A percentile compares a stretch with the other conserved stretches of the same genome.
These are phyloP conservation scores for Ammospiza maritima DNA, from an alignment of 2,797 vertebrate genomes.

Conservation along the genomic window DNA sequence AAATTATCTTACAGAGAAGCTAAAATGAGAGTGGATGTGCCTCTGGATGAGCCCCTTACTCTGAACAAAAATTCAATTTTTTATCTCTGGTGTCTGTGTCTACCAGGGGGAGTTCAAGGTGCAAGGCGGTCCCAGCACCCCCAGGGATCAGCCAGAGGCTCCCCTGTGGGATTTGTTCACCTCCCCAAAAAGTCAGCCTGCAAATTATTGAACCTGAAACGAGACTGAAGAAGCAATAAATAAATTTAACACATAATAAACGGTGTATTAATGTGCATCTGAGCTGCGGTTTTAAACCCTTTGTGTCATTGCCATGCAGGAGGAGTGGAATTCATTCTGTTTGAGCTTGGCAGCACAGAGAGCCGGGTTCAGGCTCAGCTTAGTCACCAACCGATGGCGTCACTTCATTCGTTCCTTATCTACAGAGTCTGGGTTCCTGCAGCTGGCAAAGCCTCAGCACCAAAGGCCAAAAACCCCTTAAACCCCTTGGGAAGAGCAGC, in stretches of 20 bases:
- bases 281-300: rapidly evolving
- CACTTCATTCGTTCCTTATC: not conserved
- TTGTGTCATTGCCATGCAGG: rapidly evolving
- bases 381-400: rapidly evolving
- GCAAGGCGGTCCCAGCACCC: too few species aligned
- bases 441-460: not conserved
- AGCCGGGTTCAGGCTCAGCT: not conserved
- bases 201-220: rapidly evolving
- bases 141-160: not conserved
- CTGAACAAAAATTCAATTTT: not conserved
- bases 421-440: rapidly evolving
- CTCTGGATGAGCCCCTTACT: not conserved
- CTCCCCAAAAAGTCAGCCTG: not conserved
- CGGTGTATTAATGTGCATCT: rapidly evolving
- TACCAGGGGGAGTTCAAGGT: not conserved
- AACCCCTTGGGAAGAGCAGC: rapidly evolving
- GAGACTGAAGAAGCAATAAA: not conserved
- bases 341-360: not conserved
- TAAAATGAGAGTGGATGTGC: not conserved
- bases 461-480: rapidly evolving
- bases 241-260: rapidly evolving
- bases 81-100: not conserved
- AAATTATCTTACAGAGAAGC: not conserved
- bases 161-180: not conserved
- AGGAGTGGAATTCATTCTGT: rapidly evolving